Conservation (phyloP, 2,888 invertebrate species). For the Sympetrum striolatum region DNA sequence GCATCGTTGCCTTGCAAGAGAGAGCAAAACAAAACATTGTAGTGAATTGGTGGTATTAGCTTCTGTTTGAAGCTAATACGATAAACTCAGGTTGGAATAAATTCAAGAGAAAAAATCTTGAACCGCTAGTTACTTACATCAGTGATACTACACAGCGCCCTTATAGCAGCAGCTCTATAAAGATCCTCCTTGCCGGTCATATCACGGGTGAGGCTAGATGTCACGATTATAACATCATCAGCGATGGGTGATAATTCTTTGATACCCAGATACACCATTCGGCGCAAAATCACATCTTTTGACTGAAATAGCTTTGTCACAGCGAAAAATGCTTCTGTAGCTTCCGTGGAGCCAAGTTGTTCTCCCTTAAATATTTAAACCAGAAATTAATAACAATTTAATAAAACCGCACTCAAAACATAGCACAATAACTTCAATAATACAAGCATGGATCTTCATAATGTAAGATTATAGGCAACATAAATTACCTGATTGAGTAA, state of each 20-base stretch:
- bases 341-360: constrained; percentile 89
- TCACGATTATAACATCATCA: constrained; percentile 99
- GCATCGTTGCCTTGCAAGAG: constrained; percentile 69
- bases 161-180: constrained; percentile 93
- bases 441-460: background rate
- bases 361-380: constrained; percentile 70
- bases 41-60: background rate
- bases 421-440: background rate
- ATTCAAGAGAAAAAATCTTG: background rate
- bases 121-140: constrained; percentile 67
- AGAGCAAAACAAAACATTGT: no score
- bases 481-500: constrained; percentile 83
- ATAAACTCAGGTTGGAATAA: background rate
- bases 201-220: constrained; percentile 95
- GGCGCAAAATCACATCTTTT: constrained; percentile 89
- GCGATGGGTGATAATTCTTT: constrained; percentile 94
- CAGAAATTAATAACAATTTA: background rate
- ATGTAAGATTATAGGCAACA: background rate
- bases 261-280: constrained; percentile 95
- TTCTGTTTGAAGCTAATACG: background rate
- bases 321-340: constrained; percentile 98
- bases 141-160: constrained; percentile 96
- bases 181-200: constrained; percentile 97
- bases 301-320: constrained; percentile 99
- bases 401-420: background rate